Base-by-base conservation (phyloP, 35 echinoderm and acorn worm genomes). In the Apostichopus japonicus region DNA sequence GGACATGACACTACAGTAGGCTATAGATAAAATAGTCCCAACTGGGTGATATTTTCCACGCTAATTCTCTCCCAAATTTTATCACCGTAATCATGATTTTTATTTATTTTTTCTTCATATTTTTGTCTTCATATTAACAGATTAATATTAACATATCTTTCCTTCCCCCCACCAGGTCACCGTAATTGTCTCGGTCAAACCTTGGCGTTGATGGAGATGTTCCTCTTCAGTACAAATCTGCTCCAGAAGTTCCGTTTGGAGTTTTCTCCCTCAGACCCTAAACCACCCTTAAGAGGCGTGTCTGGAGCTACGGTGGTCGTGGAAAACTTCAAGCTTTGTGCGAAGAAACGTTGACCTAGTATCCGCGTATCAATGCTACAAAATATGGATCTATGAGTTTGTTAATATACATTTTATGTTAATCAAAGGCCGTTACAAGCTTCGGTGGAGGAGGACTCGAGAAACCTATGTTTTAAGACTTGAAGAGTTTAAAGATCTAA, bases 181-280 rank as follows among this genome's bases (percentile, higher is more conserved):
- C 53, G 84, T 19, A 55, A 87, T 55, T 87, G 84, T 55, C 44
- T 87, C n/a, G 84, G 84, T 58, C 84, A 87, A 55, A 87, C 52
- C 6, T 19, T 87, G 52, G 84, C 59, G 13, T 55, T 13, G 53
- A 87, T 87, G 84, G 84, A 87, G 55, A 21, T 87, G 84, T 87
- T 87, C 55, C 59, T 87, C 17, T 87, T 87, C 23, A 55, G 84
- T 58, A 25, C 24, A 2, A 87, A 87, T 25, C 55, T 87, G 55
- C 21, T 87, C 19, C 84, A 87, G 55, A 16, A 65, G n/a, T 87
- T 87, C 84, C 54, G 55, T 16, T 23, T 87, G 21, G 22, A 87
- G 55, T 87, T 87, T 65, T 87, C 84, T 25, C 84, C 84, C n/a
- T 13, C 44, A 16, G 84, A 87, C 6, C 54, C 84, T 23, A 19